These are phyloP conservation scores for Leptodactylus fallax DNA, from an alignment of 2,797 vertebrate genomes.

Conservation along the genomic window DNA sequence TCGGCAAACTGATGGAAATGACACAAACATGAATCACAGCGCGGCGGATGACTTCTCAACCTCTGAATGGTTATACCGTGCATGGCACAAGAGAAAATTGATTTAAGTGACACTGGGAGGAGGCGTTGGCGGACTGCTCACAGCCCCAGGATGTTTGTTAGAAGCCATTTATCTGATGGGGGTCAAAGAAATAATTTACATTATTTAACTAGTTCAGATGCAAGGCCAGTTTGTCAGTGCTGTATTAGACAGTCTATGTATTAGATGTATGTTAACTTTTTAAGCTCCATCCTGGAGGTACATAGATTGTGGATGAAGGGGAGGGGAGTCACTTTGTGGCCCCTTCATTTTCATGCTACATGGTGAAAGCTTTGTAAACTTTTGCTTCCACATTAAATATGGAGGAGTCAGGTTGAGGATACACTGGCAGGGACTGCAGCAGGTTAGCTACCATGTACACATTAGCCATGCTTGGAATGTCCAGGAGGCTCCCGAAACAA, in stretches of 20 bases:
- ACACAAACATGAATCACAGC: background rate
- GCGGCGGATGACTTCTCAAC: background rate
- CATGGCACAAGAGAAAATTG: background rate
- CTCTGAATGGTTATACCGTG: background rate
- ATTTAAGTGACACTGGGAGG: background rate
- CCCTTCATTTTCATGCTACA: too few species aligned
- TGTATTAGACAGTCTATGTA: background rate
- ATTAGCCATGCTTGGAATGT: too few species aligned
- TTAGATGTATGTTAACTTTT: background rate
- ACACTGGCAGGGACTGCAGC: too few species aligned
- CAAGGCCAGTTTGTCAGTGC: background rate
- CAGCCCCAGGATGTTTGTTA: background rate
- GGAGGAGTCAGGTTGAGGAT: too few species aligned
- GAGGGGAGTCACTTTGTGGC: too few species aligned
- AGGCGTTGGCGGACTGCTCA: background rate
- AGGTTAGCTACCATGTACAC: too few species aligned
- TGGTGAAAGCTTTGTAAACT: too few species aligned
- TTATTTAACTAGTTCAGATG: background rate
- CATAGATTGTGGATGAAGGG: too few species aligned
- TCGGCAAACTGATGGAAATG: background rate
- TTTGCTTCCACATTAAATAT: too few species aligned
- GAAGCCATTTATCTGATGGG: background rate
- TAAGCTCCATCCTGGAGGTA: too few species aligned
- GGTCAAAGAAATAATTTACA: constrained; percentile 1
- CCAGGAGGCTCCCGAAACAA: too few species aligned